A percentile compares a stretch with the other conserved stretches of the same genome.
phyloP scores from a whole-genome alignment of 2,888 invertebrate genomes.

The Chloroclysta siterata region DNA sequence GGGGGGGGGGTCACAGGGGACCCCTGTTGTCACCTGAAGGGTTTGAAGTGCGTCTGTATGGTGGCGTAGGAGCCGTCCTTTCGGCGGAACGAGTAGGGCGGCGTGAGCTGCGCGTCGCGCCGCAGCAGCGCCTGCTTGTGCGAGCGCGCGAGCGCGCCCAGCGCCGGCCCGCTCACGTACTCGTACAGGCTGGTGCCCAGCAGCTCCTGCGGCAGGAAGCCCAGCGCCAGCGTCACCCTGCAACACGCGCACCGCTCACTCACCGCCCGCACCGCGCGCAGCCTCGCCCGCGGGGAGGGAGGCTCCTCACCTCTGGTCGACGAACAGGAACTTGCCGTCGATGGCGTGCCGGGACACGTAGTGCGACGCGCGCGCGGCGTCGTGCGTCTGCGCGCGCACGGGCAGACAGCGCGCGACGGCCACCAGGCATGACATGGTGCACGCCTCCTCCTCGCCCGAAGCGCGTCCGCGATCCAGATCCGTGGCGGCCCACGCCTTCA shows the following conservation, averaged over 20 bases:
- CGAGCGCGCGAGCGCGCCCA: slow-evolving; percentile 90
- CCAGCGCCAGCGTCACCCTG: slow-evolving; percentile 94
- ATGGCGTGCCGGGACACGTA: slow-evolving; percentile 94
- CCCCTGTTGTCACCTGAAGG: slow-evolving; percentile 90
- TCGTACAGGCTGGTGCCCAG: slow-evolving; percentile 97
- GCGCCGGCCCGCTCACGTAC: slow-evolving; percentile 93
- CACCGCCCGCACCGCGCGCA: too few relatives aligned
- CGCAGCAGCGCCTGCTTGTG: slow-evolving; percentile 92
- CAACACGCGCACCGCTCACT: slow-evolving; percentile 30
- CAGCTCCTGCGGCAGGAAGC: slow-evolving; percentile 96
- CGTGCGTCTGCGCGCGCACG: background rate
- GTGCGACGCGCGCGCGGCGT: slow-evolving; percentile 72
- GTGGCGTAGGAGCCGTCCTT: slow-evolving; percentile 90
- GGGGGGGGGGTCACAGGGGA: too few relatives aligned
- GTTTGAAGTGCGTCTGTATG: slow-evolving; percentile 93
- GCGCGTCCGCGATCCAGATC: too few relatives aligned
- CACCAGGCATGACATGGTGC: slow-evolving; percentile 93
- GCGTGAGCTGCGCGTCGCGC: slow-evolving; percentile 86
- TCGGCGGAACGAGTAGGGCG: slow-evolving; percentile 91
- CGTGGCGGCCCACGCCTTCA: slow-evolving; percentile 92
- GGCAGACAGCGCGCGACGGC: slow-evolving; percentile 92
- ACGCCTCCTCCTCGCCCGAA: slow-evolving; percentile 77
- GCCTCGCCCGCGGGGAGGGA: too few relatives aligned
- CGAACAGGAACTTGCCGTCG: slow-evolving; percentile 96
- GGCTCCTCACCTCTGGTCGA: slow-evolving; percentile 93